Percentiles rank a stretch among this genome's conserved stretches.
Conservation (phyloP, 2,888 invertebrate genomes). For the Andrena camellia region DNA sequence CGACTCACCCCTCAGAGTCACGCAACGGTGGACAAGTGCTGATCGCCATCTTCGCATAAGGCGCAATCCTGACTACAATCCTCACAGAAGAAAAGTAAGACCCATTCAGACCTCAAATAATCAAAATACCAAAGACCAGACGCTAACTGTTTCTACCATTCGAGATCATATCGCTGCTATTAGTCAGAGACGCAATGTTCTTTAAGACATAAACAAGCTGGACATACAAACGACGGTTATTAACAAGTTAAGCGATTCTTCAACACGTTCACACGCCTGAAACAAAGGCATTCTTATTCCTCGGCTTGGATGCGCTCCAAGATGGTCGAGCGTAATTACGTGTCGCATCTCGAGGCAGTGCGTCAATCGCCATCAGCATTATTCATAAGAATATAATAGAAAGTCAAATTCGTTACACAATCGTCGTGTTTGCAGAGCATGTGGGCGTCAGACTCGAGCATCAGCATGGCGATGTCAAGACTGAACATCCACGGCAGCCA, state of each 20-base stretch:
- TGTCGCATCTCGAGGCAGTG: conserved; percentile 24
- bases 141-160: neutral
- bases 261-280: conserved; percentile 15
- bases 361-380: conserved; percentile 51
- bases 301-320: conserved; percentile 31
- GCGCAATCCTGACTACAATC: conserved; percentile 92
- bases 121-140: neutral
- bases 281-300: conserved; percentile 52
- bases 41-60: conserved; percentile 94
- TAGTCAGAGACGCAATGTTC: too few species aligned
- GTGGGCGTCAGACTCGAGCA: conserved; percentile 87
- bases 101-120: neutral
- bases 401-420: conserved; percentile 68
- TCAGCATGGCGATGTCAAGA: conserved; percentile 83
- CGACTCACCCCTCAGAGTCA: conserved; percentile 93
- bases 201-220: neutral
- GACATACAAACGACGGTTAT: neutral
- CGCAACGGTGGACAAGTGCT: conserved; percentile 88
- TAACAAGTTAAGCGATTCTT: neutral
- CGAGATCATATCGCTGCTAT: neutral
- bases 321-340: conserved; percentile 55
- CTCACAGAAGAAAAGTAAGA: conserved; percentile 84
- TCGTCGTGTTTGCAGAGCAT: conserved; percentile 85
- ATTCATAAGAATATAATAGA: conserved; percentile 70
- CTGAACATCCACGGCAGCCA: conserved; percentile 83